Evolutionary conservation across 2,113 vertebrate species (phyloP).

Genomic region (Onychostoma macrolepis): DNA sequence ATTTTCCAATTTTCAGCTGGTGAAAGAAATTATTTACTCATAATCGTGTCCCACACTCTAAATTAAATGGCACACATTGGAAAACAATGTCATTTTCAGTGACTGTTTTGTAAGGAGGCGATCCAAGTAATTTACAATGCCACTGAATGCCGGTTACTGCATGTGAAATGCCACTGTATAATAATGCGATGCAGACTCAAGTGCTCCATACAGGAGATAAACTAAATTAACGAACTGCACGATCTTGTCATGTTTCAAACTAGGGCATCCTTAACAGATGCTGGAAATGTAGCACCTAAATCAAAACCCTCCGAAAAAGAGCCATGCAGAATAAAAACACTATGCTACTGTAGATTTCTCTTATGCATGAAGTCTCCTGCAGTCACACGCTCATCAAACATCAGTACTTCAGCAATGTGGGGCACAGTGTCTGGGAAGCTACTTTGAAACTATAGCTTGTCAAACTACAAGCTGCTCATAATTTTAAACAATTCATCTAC

Average conservation of each 20-base stretch:
- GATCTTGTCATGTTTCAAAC: slow-evolving; percentile 23
- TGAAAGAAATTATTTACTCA: slow-evolving; percentile 64
- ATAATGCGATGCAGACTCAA: slow-evolving; percentile 28
- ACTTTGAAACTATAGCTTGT: background rate
- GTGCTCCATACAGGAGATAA: slow-evolving; percentile 23
- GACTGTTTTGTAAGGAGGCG: slow-evolving; percentile 33
- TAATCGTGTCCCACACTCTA: slow-evolving; percentile 49
- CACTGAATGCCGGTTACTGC: slow-evolving; percentile 8
- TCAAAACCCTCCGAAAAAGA: background rate
- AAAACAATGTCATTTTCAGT: slow-evolving; percentile 47
- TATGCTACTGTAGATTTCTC: background rate
- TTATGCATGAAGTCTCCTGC: background rate
- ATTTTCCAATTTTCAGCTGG: slow-evolving; percentile 62
- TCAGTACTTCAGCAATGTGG: background rate
- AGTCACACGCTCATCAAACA: background rate
- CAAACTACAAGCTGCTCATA: background rate
- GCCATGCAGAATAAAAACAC: background rate
- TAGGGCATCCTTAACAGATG: slow-evolving; percentile 1
- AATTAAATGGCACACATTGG: slow-evolving; percentile 50
- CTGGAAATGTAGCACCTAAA: background rate
- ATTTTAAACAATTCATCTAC: background rate
- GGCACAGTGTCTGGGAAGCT: background rate
- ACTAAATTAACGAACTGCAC: slow-evolving; percentile 40
- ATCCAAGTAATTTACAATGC: slow-evolving; percentile 42
- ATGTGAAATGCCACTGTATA: slow-evolving; percentile 36